phyloP scores from a whole-genome alignment of 53 echinoderm and acorn worm genomes.

The Echinometra lucunter region DNA sequence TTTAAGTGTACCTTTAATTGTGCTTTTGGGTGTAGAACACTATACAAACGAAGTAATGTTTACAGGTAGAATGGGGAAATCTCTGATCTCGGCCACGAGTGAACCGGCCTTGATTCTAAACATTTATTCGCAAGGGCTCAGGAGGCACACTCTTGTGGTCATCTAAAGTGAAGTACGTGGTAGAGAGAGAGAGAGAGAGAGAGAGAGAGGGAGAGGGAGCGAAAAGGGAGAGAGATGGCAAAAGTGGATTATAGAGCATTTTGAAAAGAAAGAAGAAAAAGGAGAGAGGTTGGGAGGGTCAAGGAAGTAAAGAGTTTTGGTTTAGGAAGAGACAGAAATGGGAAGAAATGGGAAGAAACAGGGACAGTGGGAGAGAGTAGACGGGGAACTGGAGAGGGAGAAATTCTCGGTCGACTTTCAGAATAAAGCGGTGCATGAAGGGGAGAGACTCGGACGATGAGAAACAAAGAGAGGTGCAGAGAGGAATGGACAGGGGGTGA shows the following conservation, averaged over 20 bases:
- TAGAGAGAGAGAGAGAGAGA: background rate
- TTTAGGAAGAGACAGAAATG: no score
- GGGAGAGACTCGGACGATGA: background rate
- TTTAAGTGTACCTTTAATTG: no score
- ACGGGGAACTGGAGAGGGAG: no score
- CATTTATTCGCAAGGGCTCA: background rate
- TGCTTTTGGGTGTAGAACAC: background rate
- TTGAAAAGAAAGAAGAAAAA: background rate
- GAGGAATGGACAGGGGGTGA: background rate
- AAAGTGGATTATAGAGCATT: background rate
- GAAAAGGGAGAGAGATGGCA: background rate
- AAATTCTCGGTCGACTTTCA: no score
- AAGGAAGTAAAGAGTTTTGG: no score
- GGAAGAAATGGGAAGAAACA: no score
- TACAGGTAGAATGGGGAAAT: background rate
- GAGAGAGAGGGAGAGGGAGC: background rate
- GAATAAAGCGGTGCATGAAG: no score
- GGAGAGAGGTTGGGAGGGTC: background rate
- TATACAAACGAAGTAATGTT: background rate
- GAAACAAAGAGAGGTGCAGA: background rate
- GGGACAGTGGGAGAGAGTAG: no score
- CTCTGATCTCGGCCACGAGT: background rate
- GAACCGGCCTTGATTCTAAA: background rate
- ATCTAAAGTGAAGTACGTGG: background rate
- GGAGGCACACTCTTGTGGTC: background rate